A percentile compares a stretch with the other conserved stretches of the same genome.
These are phyloP conservation scores for Smutsia temminckii DNA, from an alignment of 2,797 vertebrate species.

Conservation along the genomic window DNA sequence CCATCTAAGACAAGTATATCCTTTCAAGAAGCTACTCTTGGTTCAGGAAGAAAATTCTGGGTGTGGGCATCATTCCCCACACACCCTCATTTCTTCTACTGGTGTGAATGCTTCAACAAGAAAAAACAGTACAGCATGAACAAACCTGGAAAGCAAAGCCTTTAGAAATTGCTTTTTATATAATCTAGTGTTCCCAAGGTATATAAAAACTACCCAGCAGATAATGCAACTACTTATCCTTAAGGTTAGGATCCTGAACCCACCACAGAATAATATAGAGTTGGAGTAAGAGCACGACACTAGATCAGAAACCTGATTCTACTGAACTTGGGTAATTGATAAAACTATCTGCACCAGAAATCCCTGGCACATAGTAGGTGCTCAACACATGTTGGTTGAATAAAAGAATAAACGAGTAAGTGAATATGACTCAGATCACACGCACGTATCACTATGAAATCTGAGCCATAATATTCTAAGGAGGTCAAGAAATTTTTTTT, in stretches of 20 bases:
- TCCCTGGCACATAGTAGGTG: neutral
- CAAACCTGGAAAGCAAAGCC: neutral
- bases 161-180: neutral
- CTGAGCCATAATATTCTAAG: neutral
- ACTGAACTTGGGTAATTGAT: neutral
- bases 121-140: neutral
- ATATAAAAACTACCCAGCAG: neutral
- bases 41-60: neutral
- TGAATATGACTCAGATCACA: neutral
- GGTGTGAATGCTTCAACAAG: neutral
- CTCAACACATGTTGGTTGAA: neutral
- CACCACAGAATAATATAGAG: neutral
- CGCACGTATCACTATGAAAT: neutral
- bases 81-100: neutral
- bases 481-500: neutral
- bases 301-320: neutral
- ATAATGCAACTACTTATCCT: neutral
- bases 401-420: neutral
- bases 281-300: neutral
- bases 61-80: neutral
- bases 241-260: neutral
- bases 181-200: neutral
- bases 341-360: neutral
- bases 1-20: neutral
- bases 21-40: neutral